A percentile compares a stretch with the other conserved stretches of the same genome.
Evolutionary conservation across 2,888 invertebrate species (phyloP).

Genomic region (Byasa hedistus): DNA sequence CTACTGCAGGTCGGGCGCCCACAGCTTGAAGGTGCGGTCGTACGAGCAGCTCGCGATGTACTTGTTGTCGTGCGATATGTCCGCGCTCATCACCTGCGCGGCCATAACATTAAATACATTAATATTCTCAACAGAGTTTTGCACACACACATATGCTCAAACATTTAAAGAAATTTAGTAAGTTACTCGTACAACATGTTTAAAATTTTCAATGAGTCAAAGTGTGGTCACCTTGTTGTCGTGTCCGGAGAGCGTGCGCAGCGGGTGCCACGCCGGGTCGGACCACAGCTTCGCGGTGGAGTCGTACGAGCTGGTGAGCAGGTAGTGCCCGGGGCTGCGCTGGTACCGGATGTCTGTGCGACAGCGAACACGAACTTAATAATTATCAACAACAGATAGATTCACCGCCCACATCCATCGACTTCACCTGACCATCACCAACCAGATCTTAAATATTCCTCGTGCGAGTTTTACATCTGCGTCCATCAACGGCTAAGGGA

Average conservation of each 20-base stretch:
- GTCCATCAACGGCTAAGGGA: too few relatives aligned
- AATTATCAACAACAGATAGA: too few relatives aligned
- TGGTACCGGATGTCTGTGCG: constrained; percentile 92
- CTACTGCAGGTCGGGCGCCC: constrained; percentile 86
- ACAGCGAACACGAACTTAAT: too few relatives aligned
- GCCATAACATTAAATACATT: not conserved
- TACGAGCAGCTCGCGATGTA: constrained; percentile 96
- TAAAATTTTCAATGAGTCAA: not conserved
- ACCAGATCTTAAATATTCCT: too few relatives aligned
- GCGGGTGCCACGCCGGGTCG: constrained; percentile 97
- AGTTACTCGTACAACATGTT: not conserved
- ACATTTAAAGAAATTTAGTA: too few relatives aligned
- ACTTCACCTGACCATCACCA: too few relatives aligned
- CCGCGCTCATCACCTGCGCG: constrained; percentile 90
- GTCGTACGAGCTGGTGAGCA: constrained; percentile 96
- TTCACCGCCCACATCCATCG: too few relatives aligned
- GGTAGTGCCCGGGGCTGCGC: constrained; percentile 89
- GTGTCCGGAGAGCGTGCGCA: constrained; percentile 96
- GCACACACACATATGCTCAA: too few relatives aligned
- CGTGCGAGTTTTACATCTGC: too few relatives aligned
- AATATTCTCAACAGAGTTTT: too few relatives aligned
- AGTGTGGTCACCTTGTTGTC: constrained; percentile 86
- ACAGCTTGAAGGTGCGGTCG: constrained; percentile 98
- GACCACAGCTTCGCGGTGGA: constrained; percentile 96
- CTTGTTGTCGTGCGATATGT: constrained; percentile 93